These are phyloP conservation scores for Mionectes macconnelli DNA, from an alignment of 2,113 vertebrate species.

Conservation along the genomic window DNA sequence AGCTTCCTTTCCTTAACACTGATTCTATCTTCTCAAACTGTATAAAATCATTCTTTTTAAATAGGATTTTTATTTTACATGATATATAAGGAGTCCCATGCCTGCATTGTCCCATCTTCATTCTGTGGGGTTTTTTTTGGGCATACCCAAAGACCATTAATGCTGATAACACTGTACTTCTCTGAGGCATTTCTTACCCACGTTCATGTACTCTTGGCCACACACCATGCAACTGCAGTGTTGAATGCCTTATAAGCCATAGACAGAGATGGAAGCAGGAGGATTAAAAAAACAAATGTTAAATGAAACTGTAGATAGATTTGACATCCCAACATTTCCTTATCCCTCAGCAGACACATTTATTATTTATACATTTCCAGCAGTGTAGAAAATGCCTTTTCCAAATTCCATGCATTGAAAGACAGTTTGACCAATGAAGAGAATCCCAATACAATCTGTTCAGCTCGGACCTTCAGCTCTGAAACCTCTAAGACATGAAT, in stretches of 20 bases:
- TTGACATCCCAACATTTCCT: slow-evolving; percentile 17
- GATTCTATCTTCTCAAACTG: background rate
- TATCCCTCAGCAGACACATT: background rate
- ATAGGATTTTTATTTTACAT: background rate
- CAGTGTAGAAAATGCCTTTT: background rate
- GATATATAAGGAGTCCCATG: background rate
- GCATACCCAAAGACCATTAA: background rate
- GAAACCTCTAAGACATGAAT: background rate
- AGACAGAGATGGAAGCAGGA: background rate
- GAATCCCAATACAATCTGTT: background rate
- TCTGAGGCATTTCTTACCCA: background rate
- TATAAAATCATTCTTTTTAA: background rate
- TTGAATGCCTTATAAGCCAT: background rate
- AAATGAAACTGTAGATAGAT: slow-evolving; percentile 8
- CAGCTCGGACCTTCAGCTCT: background rate
- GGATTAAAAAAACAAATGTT: slow-evolving; percentile 14
- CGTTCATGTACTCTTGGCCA: background rate
- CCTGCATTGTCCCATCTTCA: background rate
- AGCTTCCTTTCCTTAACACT: background rate
- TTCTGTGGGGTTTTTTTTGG: background rate
- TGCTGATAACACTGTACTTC: background rate
- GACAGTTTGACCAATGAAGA: background rate
- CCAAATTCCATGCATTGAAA: background rate
- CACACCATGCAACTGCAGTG: rapidly evolving
- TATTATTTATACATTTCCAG: slow-evolving; percentile 18